Evolutionary conservation across 1,140 invertebrate species (phyloP).

Genomic region (Halesus radiatus): DNA sequence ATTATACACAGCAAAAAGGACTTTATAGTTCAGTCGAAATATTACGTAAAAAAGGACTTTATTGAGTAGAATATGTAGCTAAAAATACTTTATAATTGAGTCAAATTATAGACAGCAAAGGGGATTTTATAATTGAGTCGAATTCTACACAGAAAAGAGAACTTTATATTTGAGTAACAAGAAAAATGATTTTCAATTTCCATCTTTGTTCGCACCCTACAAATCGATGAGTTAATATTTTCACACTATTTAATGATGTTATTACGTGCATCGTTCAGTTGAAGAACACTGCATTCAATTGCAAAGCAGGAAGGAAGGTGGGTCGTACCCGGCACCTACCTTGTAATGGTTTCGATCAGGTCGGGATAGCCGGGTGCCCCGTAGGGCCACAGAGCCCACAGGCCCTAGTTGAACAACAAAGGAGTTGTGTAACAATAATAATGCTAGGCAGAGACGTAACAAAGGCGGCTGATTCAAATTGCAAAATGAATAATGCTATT

Average conservation of each 20-base stretch:
- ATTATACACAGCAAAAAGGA: no score
- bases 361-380: not conserved
- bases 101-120: no score
- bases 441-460: not conserved
- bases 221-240: no score
- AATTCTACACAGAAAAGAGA: no score
- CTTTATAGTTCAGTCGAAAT: no score
- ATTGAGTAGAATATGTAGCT: no score
- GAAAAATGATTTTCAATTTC: no score
- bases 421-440: slow-evolving; percentile 9
- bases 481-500: not conserved
- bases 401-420: slow-evolving; percentile 3
- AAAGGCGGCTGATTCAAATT: slow-evolving; percentile 11
- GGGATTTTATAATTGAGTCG: no score
- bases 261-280: not conserved
- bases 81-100: no score
- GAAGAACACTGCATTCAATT: not conserved
- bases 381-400: not conserved
- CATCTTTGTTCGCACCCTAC: no score
- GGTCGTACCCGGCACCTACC: not conserved
- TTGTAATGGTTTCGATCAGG: slow-evolving; percentile 8
- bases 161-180: no score
- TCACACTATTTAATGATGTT: not conserved
- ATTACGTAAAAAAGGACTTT: no score
- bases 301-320: not conserved